phyloP scores from a whole-genome alignment of 2,797 vertebrate genomes.

The Avahi laniger region DNA sequence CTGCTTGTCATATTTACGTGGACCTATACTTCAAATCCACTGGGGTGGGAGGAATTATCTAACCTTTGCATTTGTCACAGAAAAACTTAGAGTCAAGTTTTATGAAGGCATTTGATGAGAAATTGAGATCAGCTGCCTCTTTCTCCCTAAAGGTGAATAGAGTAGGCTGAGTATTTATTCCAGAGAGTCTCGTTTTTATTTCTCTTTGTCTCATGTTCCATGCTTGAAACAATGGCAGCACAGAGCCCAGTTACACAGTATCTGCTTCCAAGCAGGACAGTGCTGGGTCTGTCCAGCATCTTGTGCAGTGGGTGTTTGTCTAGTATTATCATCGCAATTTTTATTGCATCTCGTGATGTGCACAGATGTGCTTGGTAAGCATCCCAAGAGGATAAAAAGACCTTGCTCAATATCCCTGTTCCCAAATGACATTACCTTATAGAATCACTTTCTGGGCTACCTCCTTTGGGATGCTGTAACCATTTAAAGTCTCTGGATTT shows the following conservation, averaged over 20 bases:
- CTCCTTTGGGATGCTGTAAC: conserved; percentile 90
- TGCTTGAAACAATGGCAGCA: conserved; percentile 41
- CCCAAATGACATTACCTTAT: conserved; percentile 92
- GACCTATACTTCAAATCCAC: background rate
- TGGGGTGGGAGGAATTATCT: background rate
- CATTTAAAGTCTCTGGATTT: conserved; percentile 92
- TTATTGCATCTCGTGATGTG: conserved; percentile 83
- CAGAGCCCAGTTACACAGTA: conserved; percentile 62
- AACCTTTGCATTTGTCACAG: background rate
- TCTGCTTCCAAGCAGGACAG: conserved; percentile 61
- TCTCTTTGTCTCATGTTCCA: conserved; percentile 55
- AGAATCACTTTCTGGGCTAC: conserved; percentile 93
- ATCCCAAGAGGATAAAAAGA: conserved; percentile 83
- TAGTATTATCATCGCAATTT: conserved; percentile 82
- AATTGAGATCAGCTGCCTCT: background rate
- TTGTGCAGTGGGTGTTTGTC: conserved; percentile 79
- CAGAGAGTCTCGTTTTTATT: background rate
- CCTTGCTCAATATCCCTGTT: conserved; percentile 83
- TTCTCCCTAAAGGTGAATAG: background rate
- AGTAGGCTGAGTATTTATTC: background rate
- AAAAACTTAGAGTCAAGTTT: conserved; percentile 51
- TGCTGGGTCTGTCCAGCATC: conserved; percentile 64
- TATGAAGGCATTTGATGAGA: background rate
- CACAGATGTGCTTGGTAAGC: conserved; percentile 86
- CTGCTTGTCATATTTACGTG: background rate